These are phyloP conservation scores for Orbicella faveolata DNA, from an alignment of 64 coral and sea anemone species.

Conservation along the genomic window DNA sequence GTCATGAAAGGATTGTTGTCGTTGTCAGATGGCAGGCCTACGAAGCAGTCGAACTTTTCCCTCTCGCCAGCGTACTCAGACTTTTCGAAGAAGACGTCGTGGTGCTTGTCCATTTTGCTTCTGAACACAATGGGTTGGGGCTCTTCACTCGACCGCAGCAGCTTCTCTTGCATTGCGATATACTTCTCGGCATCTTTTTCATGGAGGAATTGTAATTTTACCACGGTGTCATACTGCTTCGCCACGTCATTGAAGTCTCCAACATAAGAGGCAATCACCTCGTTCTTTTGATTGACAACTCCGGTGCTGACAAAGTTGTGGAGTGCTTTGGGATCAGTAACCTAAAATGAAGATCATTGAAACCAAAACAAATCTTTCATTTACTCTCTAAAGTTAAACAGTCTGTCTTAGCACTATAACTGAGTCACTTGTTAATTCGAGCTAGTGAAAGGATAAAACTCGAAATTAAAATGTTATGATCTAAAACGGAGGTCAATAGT, in stretches of 20 bases:
- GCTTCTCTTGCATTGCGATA: neutral
- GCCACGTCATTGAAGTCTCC: slow-evolving; percentile 40
- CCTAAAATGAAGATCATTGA: neutral
- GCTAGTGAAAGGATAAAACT: too few species aligned
- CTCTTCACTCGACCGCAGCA: neutral
- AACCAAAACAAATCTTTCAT: neutral
- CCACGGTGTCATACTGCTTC: slow-evolving; percentile 49
- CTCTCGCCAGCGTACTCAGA: slow-evolving; percentile 27
- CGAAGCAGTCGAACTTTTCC: slow-evolving; percentile 35
- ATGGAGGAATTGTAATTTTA: slow-evolving; percentile 38
- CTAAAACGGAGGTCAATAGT: neutral
- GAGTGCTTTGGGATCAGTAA: slow-evolving; percentile 16
- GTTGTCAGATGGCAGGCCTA: slow-evolving; percentile 7
- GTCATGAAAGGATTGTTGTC: slow-evolving; percentile 22
- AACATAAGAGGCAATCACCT: slow-evolving; percentile 50
- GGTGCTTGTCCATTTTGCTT: slow-evolving; percentile 14
- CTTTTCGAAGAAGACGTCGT: slow-evolving; percentile 28
- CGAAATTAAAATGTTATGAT: neutral
- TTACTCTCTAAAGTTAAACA: neutral
- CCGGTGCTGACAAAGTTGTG: slow-evolving; percentile 67
- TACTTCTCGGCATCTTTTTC: slow-evolving; percentile 37
- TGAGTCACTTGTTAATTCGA: too few species aligned
- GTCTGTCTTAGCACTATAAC: too few species aligned
- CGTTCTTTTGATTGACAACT: slow-evolving; percentile 6
- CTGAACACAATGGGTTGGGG: slow-evolving; percentile 15